Evolutionary conservation across 2,113 vertebrate genomes (phyloP).

Genomic region (Riparia riparia): DNA sequence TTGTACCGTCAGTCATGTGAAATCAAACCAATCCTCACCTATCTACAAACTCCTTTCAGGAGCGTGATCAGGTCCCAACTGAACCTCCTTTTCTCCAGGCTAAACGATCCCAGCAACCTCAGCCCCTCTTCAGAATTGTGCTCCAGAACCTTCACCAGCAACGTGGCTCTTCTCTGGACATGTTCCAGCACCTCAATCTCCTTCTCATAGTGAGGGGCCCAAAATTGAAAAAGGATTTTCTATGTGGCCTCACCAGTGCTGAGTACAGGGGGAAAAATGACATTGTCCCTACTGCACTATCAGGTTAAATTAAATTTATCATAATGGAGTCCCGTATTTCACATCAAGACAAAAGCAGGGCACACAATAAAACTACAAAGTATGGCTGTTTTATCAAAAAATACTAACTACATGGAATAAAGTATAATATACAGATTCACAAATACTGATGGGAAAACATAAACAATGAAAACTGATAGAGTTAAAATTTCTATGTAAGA

Average conservation of each 20-base stretch:
- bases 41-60: not conserved
- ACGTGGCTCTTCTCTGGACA: not conserved
- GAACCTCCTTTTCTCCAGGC: not conserved
- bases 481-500: not conserved
- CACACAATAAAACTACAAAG: not conserved
- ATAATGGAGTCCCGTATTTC: not conserved
- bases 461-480: not conserved
- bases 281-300: not conserved
- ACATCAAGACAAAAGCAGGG: not conserved
- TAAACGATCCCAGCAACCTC: not conserved
- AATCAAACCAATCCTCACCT: not conserved
- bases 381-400: not conserved
- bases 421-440: not conserved
- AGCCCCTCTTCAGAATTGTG: not conserved
- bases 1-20: not conserved
- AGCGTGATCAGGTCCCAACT: not conserved
- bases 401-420: not conserved
- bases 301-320: not conserved
- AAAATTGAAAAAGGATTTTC: not conserved
- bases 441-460: not conserved
- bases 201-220: not conserved
- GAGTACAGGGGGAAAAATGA: not conserved
- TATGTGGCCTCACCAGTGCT: not conserved
- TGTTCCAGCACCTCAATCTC: not conserved
- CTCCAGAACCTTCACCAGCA: not conserved